Percentiles rank a stretch among this genome's conserved stretches.
Conservation (phyloP, 2,797 vertebrate genomes). For the Calcarius lapponicus region DNA sequence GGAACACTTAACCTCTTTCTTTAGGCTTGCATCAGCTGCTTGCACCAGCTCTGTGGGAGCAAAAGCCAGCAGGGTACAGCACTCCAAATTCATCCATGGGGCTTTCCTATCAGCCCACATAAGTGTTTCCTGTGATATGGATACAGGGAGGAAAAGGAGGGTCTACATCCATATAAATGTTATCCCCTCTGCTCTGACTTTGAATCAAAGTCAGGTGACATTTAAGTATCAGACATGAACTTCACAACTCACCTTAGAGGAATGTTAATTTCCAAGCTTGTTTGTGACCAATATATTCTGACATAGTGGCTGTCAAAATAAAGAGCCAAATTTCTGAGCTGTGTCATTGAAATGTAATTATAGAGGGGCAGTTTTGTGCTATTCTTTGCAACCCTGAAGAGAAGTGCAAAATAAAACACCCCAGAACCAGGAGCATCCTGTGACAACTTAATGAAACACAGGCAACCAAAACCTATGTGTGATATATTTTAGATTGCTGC, state of each 20-base stretch:
- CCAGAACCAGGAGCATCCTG: neutral
- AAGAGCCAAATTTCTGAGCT: neutral
- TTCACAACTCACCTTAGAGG: neutral
- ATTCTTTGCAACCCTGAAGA: neutral
- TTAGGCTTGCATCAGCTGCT: neutral
- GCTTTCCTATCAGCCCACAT: neutral
- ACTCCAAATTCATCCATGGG: neutral
- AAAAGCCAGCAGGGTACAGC: neutral
- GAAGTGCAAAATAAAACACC: neutral
- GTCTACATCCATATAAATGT: neutral
- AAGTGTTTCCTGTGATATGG: neutral
- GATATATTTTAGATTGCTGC: slow-evolving; percentile 16
- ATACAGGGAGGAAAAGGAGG: neutral
- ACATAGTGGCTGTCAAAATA: neutral
- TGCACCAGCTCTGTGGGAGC: neutral
- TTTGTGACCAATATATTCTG: neutral
- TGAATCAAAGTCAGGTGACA: neutral
- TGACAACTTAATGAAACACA: slow-evolving; percentile 10
- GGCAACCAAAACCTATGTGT: neutral
- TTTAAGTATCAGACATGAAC: neutral
- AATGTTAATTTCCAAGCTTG: neutral
- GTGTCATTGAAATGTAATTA: slow-evolving; percentile 10
- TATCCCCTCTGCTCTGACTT: neutral
- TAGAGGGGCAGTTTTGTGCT: neutral
- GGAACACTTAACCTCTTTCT: neutral